Base-by-base conservation (phyloP, 2,113 vertebrate species). In the Elephantulus edwardii region DNA sequence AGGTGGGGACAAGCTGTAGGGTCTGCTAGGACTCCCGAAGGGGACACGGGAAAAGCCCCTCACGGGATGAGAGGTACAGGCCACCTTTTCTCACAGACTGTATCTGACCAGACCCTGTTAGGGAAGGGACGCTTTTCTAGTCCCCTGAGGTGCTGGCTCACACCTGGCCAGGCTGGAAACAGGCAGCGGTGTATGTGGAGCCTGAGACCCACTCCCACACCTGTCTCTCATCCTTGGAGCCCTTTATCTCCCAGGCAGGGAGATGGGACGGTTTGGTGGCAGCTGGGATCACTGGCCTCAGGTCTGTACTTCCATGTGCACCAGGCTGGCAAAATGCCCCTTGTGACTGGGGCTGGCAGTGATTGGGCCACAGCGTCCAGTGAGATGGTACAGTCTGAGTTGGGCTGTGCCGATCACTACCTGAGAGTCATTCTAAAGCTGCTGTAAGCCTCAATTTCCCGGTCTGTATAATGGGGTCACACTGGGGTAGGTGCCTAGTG, bases 401-500 rank as follows among this genome's bases (percentile, higher is more conserved):
- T 2, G 2, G 74, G 40, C 30, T 30, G n/a, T 35, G 46, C 72
- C 19, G 1, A 26, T 64, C 14, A 5, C 38, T 6, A 11, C 14
- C 71, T 52, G 26, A 42, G 80, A 54, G 79, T 54, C 83, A 5
- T 58, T 11, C 81, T 24, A 8, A 74, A 74, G 33, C 24, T 30
- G 9, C 56, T 54, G 16, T 35, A 38, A 46, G 89, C 84, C 87
- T 88, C 54, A 28, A 56, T 48, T 44, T 74, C 74, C 56, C 46
- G 2, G 3, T 38, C 38, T 50, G 56, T 46, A 3, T 10, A 8
- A 4, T 0, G 2, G 11, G 74, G 2, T 33, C 52, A 3, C 26
- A 1, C 14, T 1, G n/a, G 77, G 40, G 46, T 19, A 0, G 16
- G 17, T 33, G 22, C 40, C 13, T 2, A 12, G 50, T 33, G 14